phyloP scores from a whole-genome alignment of 2,888 invertebrate species.

The Lycaena phlaeas region DNA sequence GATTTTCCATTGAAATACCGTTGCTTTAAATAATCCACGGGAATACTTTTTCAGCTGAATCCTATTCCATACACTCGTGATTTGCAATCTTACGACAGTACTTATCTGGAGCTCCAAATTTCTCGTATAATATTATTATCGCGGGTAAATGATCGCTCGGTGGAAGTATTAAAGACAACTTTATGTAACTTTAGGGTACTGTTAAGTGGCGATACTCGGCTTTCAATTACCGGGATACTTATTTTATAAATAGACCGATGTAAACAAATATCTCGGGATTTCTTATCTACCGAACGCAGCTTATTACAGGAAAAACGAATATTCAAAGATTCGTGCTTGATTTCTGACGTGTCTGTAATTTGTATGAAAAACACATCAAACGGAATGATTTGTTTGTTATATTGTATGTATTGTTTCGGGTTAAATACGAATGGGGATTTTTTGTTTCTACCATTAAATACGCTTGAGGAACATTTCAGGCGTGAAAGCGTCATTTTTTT shows the following conservation, averaged over 20 bases:
- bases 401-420: no score
- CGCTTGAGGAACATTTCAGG: no score
- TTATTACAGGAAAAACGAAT: constrained; percentile 66
- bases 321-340: constrained; percentile 57
- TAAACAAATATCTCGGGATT: constrained; percentile 52
- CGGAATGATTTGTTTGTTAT: no score
- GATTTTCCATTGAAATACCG: constrained; percentile 63
- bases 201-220: constrained; percentile 7
- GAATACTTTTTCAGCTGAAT: constrained; percentile 38
- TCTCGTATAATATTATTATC: neutral
- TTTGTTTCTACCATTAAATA: no score
- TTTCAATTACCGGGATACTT: constrained; percentile 26
- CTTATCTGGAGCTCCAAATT: constrained; percentile 14
- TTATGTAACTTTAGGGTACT: constrained; percentile 1
- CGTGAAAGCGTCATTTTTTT: no score
- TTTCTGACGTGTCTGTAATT: constrained; percentile 54
- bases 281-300: constrained; percentile 66
- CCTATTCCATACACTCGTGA: constrained; percentile 23
- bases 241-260: constrained; percentile 62
- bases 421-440: no score
- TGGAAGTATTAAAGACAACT: constrained; percentile 1
- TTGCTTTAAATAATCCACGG: constrained; percentile 61
- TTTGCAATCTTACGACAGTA: constrained; percentile 21
- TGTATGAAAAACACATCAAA: constrained; percentile 43
- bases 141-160: neutral